These are phyloP conservation scores for Pollimyrus isidori DNA, from an alignment of 2,113 vertebrate genomes.

Conservation along the genomic window DNA sequence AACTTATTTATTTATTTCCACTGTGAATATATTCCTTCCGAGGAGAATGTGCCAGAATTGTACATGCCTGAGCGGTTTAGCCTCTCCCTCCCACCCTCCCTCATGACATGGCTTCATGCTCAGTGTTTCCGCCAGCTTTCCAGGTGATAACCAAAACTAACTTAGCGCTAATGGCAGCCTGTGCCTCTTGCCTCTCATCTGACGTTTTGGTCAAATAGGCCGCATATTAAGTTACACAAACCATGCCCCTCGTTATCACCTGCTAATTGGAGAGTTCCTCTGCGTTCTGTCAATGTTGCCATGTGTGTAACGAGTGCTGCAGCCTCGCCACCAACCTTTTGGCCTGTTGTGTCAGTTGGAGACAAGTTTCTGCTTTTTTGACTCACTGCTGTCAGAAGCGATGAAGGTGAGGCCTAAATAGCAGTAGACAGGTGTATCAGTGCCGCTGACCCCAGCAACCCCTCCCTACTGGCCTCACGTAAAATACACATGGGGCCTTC, in stretches of 20 bases:
- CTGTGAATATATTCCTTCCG: constrained; percentile 45
- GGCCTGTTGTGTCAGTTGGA: constrained; percentile 26
- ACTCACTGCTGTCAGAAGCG: constrained; percentile 54
- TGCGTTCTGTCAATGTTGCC: constrained; percentile 24
- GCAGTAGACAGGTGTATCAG: constrained; percentile 48
- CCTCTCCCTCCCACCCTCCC: background rate
- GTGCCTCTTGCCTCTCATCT: background rate
- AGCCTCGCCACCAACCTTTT: constrained; percentile 43
- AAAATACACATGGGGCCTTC: constrained; percentile 46
- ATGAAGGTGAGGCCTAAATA: constrained; percentile 39
- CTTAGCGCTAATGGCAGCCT: background rate
- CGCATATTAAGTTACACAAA: background rate
- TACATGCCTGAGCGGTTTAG: background rate
- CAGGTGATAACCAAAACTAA: background rate
- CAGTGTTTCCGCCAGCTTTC: background rate
- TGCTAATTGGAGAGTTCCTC: background rate
- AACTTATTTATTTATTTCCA: constrained; percentile 30
- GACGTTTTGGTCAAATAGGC: background rate
- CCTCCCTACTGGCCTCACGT: constrained; percentile 32
- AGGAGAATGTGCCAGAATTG: background rate
- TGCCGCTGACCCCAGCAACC: constrained; percentile 44
- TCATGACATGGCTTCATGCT: too few species aligned
- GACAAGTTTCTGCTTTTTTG: constrained; percentile 38
- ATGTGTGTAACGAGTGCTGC: constrained; percentile 10
- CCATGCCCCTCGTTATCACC: background rate